Base-by-base conservation (phyloP, 2,888 invertebrate genomes). In the Eupithecia subfuscata region DNA sequence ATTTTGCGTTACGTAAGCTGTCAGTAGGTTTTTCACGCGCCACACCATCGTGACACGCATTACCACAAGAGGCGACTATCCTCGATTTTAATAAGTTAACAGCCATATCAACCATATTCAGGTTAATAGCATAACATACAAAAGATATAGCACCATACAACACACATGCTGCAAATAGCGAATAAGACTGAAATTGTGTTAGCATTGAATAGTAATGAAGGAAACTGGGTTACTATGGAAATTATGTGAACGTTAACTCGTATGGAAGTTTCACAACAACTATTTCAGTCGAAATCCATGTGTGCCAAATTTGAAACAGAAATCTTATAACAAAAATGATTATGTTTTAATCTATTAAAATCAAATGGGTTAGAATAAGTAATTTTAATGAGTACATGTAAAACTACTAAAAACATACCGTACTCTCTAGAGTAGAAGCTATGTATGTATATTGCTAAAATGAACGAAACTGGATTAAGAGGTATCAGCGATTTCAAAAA, bases 111-210 rank as follows among this genome's bases (percentile, higher is more conserved):
- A 71, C 48, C 75, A 64, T 64, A 65, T 65, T 75, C 25, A 73
- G 48, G 22, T 73, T 52, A 67, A 76, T 56, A 81, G 77, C 77
- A 78, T 74, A 80, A 80, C 79, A 79, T 79, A 79, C 48, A 78
- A 79, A 69, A 78, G 60, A 73, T 78, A 78, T 80, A 84, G 82
- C 81, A 83, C 81, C 82, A 82, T 48, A 84, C 83, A 82, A 82
- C 82, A 79, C 80, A 76, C 85, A 85, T 85, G 84, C 84, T 82
- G 83, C 78, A 78, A 74, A 73, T 78, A 75, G 77, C 70, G 71
- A 73, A 72, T 68, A 73, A 81, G 86, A 87, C 88, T 88, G 88
- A 88, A 89, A 88, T 86, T 81, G 86, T 86, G 87, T 89, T 83
- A 82, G 81, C 80, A 80, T 81, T 81, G 79, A 76, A 70, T 74